These are phyloP conservation scores for Parnassius mnemosyne DNA, from an alignment of 2,888 invertebrate genomes.

Conservation along the genomic window DNA sequence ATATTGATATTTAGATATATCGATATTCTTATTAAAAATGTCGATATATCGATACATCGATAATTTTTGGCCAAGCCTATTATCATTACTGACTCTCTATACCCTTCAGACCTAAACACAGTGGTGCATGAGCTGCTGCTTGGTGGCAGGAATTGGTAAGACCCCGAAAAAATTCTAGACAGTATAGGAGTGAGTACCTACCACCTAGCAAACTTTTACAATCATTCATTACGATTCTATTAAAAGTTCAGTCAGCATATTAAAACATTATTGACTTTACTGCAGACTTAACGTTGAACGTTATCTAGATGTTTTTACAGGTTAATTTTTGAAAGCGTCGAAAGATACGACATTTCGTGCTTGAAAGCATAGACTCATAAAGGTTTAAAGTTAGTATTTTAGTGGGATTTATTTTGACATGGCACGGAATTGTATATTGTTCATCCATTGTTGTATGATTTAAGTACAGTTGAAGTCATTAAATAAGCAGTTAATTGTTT, in stretches of 20 bases:
- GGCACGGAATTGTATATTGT: constrained; percentile 69
- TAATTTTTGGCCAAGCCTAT: too few species aligned
- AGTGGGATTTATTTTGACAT: constrained; percentile 67
- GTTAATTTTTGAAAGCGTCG: constrained; percentile 28
- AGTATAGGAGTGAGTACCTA: too few species aligned
- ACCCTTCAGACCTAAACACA: too few species aligned
- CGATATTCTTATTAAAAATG: too few species aligned
- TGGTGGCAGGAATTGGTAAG: too few species aligned
- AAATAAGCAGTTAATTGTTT: constrained; percentile 36
- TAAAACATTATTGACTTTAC: constrained; percentile 3
- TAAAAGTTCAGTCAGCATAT: constrained; percentile 48
- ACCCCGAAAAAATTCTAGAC: too few species aligned
- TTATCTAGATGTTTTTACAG: background rate
- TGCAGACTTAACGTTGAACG: constrained; percentile 12
- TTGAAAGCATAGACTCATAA: constrained; percentile 41
- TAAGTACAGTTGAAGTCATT: constrained; percentile 46
- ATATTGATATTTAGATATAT: too few species aligned
- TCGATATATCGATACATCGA: too few species aligned
- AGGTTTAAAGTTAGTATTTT: constrained; percentile 64
- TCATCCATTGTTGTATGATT: constrained; percentile 50
- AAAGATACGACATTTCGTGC: constrained; percentile 5
- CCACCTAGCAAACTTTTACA: background rate
- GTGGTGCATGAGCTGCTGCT: too few species aligned
- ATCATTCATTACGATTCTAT: constrained; percentile 60
- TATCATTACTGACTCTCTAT: too few species aligned